Conservation (phyloP, 2,888 invertebrate species). For the Conops quadrifasciatus region DNA sequence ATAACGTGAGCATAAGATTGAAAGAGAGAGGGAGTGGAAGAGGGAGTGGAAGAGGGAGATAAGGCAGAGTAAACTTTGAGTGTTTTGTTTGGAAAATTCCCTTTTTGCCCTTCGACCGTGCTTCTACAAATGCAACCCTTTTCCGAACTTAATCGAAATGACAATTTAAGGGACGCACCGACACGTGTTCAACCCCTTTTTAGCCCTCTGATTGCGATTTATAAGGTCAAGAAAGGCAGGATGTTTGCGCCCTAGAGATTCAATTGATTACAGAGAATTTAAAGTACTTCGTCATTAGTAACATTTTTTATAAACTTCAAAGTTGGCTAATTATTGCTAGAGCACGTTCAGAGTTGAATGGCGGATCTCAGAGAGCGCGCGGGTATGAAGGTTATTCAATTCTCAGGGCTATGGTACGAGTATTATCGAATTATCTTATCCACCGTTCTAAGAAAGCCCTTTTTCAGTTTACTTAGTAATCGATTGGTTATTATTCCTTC, state of each 20-base stretch:
- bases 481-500: too few species aligned
- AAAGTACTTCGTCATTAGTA: conserved; percentile 17
- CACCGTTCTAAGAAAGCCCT: too few species aligned
- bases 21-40: neutral
- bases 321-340: conserved; percentile 22
- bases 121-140: too few species aligned
- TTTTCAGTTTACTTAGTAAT: too few species aligned
- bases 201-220: conserved; percentile 38
- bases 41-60: neutral
- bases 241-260: neutral
- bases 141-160: too few species aligned
- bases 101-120: neutral
- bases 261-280: conserved; percentile 10
- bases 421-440: too few species aligned
- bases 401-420: too few species aligned
- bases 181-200: conserved; percentile 17
- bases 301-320: conserved; percentile 21
- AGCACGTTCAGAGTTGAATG: neutral
- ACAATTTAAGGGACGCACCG: conserved; percentile 24
- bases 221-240: conserved; percentile 26
- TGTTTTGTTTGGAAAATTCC: too few species aligned
- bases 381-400: too few species aligned
- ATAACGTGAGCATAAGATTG: too few species aligned
- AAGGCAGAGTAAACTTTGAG: too few species aligned
- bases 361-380: too few species aligned